Evolutionary conservation across 2,888 invertebrate species (phyloP).

Genomic region (Anticlea derivata): DNA sequence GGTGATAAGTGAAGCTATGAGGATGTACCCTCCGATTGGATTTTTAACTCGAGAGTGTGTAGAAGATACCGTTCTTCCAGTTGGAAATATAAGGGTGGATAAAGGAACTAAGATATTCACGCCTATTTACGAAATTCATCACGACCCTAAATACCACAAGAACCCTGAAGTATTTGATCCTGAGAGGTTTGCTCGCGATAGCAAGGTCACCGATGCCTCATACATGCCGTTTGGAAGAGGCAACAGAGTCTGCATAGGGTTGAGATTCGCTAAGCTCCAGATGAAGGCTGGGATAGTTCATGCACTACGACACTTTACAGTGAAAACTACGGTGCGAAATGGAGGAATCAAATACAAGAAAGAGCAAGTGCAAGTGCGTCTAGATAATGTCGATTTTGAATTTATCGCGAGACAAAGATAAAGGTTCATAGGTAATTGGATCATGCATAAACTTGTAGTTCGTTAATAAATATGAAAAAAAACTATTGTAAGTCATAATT

Average conservation of each 20-base stretch:
- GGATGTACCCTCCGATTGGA: conserved; percentile 59
- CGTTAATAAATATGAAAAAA: too few relatives aligned
- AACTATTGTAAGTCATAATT: too few relatives aligned
- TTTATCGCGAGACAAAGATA: conserved; percentile 27
- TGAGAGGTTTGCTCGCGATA: conserved; percentile 56
- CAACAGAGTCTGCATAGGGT: conserved; percentile 69
- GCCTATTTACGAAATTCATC: conserved; percentile 62
- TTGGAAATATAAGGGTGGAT: conserved; percentile 57
- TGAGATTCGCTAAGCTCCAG: conserved; percentile 55
- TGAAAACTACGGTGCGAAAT: conserved; percentile 41
- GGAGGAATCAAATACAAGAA: conserved; percentile 49
- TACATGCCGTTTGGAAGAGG: conserved; percentile 76
- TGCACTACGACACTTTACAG: conserved; percentile 46
- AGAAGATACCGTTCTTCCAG: conserved; percentile 53
- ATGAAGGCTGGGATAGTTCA: conserved; percentile 49
- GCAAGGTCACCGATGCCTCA: conserved; percentile 44
- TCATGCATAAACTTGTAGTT: too few relatives aligned
- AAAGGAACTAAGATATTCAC: conserved; percentile 55
- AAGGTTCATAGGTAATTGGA: too few relatives aligned
- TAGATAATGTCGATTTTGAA: conserved; percentile 50
- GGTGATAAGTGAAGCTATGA: conserved; percentile 49
- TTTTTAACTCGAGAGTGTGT: conserved; percentile 49
- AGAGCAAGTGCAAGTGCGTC: conserved; percentile 48
- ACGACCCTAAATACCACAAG: conserved; percentile 66
- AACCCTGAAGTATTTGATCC: conserved; percentile 72